Base-by-base conservation (phyloP, 1,140 invertebrate species). In the Callitettix versicolor region DNA sequence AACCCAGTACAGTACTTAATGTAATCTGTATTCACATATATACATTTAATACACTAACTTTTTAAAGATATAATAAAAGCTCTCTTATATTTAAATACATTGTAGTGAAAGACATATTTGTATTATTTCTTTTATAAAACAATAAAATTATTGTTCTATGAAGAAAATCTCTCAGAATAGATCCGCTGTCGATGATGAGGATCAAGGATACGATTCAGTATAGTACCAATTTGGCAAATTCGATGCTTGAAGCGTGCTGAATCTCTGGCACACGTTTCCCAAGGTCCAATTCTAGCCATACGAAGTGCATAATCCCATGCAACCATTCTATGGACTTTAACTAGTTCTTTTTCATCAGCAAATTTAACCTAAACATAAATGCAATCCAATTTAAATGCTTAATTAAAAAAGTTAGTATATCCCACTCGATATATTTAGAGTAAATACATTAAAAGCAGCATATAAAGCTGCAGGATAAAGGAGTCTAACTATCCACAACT, bases 291-390 rank as follows among this genome's bases (percentile, higher is more conserved):
- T 30, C 82, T 67, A 12, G 80, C 80, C 34, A 72, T 71, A 50
- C 77, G 70, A 63, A 82, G 81, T 3, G 81, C 81, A 61, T 68
- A 82, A 52, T 76, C 67, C 81, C 81, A 84, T 36, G 73, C 63
- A 2, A 78, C 61, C 75, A 84, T 81, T 1, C 66, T 65, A 60
- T 82, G 78, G 30, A 84, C 66, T 59, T 62, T 59, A 20, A 60
- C 62, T 11, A 74, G 60, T 63, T 67, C 18, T 68, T 75, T 43
- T 60, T 71, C 57, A 66, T 60, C 57, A 69, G 68, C 73, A 61
- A 84, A 84, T 24, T 70, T 73, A 1, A 84, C 82, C 82, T 84
- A 64, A 64, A 60, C 53, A 60, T 48, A n/a, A 43, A 55, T 49
- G n/a, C n/a, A n/a, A n/a, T n/a, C n/a, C n/a, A n/a, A n/a, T n/a